Percentiles rank a stretch among this genome's conserved stretches.
Conservation (phyloP, 2,888 invertebrate genomes). For the Melanchra persicariae region DNA sequence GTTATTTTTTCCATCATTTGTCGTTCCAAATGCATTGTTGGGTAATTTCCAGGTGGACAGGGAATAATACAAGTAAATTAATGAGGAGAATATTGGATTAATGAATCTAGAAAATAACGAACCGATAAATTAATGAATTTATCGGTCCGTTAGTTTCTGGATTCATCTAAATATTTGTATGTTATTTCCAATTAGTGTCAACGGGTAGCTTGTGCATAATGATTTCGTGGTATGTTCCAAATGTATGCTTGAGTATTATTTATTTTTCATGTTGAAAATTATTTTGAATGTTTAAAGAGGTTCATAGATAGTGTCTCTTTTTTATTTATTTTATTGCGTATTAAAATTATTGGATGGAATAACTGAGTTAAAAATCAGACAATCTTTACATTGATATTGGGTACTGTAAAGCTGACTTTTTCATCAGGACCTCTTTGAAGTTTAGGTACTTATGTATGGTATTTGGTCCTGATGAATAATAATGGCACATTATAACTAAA, state of each 20-base stretch:
- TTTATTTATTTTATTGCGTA: too few relatives aligned
- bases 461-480: too few relatives aligned
- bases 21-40: slow-evolving; percentile 66
- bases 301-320: too few relatives aligned
- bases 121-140: slow-evolving; percentile 24
- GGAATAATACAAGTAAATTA: slow-evolving; percentile 33
- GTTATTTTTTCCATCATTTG: slow-evolving; percentile 75
- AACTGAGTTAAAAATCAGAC: too few relatives aligned
- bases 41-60: slow-evolving; percentile 23
- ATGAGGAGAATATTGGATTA: slow-evolving; percentile 21
- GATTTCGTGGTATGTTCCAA: background rate
- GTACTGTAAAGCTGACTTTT: too few relatives aligned
- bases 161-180: background rate
- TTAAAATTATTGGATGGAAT: too few relatives aligned
- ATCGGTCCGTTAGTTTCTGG: slow-evolving; percentile 6
- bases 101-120: too few relatives aligned
- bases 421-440: too few relatives aligned
- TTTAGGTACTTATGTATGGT: too few relatives aligned
- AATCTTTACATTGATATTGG: too few relatives aligned
- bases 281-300: background rate
- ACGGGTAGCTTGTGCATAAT: background rate
- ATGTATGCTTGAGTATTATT: background rate
- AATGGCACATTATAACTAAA: too few relatives aligned
- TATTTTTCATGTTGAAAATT: background rate
- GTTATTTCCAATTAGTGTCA: slow-evolving; percentile 5